Evolutionary conservation across 2,888 invertebrate species (phyloP).

Genomic region (Caenorhabditis afra): DNA sequence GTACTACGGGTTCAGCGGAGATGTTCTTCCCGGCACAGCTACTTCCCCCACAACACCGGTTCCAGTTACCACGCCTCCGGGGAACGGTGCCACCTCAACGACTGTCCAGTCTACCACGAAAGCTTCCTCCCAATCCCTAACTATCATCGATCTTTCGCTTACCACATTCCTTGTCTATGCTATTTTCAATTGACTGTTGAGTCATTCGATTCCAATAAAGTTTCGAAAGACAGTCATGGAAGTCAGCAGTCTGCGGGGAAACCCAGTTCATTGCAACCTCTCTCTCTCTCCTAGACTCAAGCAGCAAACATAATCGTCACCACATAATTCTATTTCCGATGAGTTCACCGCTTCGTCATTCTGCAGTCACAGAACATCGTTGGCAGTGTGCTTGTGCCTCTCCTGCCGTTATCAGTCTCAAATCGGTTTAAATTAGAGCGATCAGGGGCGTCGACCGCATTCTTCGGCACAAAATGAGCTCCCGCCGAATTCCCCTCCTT

Average conservation of each 20-base stretch:
- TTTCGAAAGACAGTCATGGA: no score
- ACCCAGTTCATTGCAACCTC: background rate
- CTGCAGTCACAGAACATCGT: conserved; percentile 20
- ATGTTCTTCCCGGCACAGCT: background rate
- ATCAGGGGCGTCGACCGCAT: conserved; percentile 22
- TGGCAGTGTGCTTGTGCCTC: conserved; percentile 16
- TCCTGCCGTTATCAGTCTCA: conserved; percentile 30
- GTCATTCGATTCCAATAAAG: background rate
- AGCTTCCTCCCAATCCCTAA: background rate
- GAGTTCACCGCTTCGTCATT: background rate
- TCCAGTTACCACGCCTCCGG: background rate
- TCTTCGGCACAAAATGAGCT: conserved; percentile 3
- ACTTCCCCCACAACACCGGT: background rate
- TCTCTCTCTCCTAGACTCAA: background rate
- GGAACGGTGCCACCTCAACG: background rate
- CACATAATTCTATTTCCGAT: conserved; percentile 4
- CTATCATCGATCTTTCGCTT: background rate
- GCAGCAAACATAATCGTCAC: background rate
- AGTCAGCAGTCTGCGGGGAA: no score
- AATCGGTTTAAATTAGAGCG: conserved; percentile 44
- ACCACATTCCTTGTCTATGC: background rate
- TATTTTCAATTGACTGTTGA: background rate
- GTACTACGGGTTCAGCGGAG: conserved; percentile 10
- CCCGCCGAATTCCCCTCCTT: background rate
- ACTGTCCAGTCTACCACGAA: background rate